These are phyloP conservation scores for Ginglymostoma cirratum DNA, from an alignment of 2,113 vertebrate genomes.

Conservation along the genomic window DNA sequence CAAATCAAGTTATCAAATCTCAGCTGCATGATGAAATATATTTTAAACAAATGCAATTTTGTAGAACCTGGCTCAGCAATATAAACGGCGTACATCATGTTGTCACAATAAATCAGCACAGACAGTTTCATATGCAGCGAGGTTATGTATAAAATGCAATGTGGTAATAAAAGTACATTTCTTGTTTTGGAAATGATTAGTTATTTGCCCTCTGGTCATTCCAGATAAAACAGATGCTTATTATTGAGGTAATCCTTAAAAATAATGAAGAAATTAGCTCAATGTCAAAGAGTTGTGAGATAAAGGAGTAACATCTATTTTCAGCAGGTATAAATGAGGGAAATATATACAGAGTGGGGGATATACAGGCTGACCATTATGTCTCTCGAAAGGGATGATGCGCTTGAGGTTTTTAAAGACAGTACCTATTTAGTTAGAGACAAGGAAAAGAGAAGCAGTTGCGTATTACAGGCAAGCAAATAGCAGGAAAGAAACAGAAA, in stretches of 20 bases:
- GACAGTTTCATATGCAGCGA: conserved; percentile 13
- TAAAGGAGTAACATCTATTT: neutral
- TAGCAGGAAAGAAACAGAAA: neutral
- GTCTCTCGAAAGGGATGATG: neutral
- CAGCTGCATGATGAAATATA: conserved; percentile 17
- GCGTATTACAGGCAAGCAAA: neutral
- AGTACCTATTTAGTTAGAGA: neutral
- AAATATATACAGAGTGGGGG: neutral
- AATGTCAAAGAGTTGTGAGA: neutral
- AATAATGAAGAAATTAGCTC: conserved; percentile 14
- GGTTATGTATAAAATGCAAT: conserved; percentile 4
- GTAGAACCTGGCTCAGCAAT: conserved; percentile 19
- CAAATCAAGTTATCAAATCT: conserved; percentile 23
- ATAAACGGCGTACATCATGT: neutral
- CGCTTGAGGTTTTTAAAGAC: neutral
- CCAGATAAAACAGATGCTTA: conserved; percentile 16
- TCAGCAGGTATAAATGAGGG: neutral
- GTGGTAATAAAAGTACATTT: conserved; percentile 26
- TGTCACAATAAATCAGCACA: neutral
- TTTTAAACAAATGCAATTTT: conserved; percentile 34
- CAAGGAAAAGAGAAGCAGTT: neutral
- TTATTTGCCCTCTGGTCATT: conserved; percentile 17
- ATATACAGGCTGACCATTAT: neutral
- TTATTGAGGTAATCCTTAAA: neutral
- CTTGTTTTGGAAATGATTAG: conserved; percentile 25